Evolutionary conservation across 2,888 invertebrate species (phyloP), one percentile per base, ranked within the genome.

Genomic region (Pollenia amentaria): DNA sequence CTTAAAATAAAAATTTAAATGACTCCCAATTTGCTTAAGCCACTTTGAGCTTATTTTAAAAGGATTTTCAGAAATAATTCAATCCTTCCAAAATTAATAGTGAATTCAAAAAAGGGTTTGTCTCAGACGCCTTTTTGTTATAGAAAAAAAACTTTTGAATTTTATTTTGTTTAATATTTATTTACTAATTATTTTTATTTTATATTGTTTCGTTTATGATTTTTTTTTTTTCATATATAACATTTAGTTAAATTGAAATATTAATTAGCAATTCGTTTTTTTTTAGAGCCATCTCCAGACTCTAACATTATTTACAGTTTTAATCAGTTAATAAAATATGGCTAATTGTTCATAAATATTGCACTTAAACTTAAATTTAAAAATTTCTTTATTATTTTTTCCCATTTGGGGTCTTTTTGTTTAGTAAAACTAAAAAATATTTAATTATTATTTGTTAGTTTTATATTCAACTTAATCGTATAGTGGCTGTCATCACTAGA

Each of bases 181-280:
- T 84, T 87, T 84, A 87, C 83, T 87, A 87, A 73, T 72, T 85
- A 53, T 82, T 64, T 62, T 72, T 44, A 21, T 53, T 60, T 55
- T 46, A 57, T 67, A 48, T 82, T 53, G 18, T 60, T 69, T 76
- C 21, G 42, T 60, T 60, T 48, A 21, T 51, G 12, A 29, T 60
- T 76, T 73, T 48, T 18, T 14, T 57, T 64, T 16, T 65, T 73
- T 86, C 53, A 75, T 84, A 67, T 72, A 76, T 83, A 84, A 87
- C 87, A 87, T 84, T 84, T 57, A 87, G 80, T 87, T 84, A 67
- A 80, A 76, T 86, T 67, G 76, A 87, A 87, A 80, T 87, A 87
- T 65, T 84, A 84, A 55, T 73, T 78, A 77, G 77, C 76, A 73
- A 70, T 86, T 53, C 14, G 57, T 12, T 64, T 69, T 72, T 65